Conservation (phyloP, 2,888 invertebrate genomes). For the Amiota minor region DNA sequence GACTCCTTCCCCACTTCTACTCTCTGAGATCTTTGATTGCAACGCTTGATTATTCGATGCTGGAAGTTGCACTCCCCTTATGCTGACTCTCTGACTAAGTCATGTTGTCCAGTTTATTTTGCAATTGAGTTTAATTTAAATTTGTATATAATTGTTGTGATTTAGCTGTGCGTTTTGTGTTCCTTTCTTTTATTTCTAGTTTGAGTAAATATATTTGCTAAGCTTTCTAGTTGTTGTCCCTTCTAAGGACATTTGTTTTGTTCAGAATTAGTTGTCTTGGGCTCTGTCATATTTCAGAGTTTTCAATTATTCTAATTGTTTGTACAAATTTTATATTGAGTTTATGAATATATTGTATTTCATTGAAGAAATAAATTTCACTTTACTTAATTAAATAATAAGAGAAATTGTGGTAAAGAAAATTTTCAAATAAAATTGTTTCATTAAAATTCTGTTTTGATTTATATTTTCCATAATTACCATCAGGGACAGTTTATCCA, state of each 20-base stretch:
- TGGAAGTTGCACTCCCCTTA: neutral
- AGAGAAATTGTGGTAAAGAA: no score
- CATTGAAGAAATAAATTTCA: no score
- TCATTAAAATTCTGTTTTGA: no score
- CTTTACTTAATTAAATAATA: no score
- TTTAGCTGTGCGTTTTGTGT: conserved; percentile 33
- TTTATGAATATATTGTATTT: neutral
- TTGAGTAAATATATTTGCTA: neutral
- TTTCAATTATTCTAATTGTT: neutral
- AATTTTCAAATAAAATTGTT: no score
- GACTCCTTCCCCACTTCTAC: neutral
- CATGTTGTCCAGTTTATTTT: conserved; percentile 46
- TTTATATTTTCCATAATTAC: no score
- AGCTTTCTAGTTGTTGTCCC: conserved; percentile 9
- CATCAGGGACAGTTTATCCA: no score
- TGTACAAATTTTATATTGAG: neutral
- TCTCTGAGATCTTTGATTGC: neutral
- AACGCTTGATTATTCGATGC: neutral
- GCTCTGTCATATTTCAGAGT: neutral
- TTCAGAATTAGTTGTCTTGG: neutral
- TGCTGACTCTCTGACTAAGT: neutral
- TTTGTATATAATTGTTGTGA: conserved; percentile 52
- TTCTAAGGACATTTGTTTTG: neutral
- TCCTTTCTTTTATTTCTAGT: neutral
- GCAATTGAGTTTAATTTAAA: conserved; percentile 57